Conservation (phyloP, 2,797 vertebrate species). For the Aldrovandia affinis region DNA sequence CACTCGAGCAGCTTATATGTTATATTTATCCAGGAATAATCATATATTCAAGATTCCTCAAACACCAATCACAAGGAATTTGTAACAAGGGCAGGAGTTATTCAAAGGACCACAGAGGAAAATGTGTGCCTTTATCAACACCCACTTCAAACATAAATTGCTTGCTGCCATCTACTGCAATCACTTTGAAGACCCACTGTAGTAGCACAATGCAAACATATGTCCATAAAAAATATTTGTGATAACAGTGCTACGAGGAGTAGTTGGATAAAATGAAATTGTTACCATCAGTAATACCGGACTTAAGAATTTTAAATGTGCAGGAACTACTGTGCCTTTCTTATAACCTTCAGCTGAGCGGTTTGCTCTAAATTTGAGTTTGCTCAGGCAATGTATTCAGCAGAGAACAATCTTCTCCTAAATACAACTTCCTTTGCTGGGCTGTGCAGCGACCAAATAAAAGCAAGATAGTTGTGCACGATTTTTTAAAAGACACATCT, state of each 20-base stretch:
- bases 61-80: slow-evolving; percentile 23
- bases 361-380: not conserved
- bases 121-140: not conserved
- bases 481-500: slow-evolving; percentile 37
- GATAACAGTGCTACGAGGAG: not conserved
- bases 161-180: not conserved
- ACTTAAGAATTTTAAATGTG: not conserved
- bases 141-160: not conserved
- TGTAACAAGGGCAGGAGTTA: not conserved
- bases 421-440: not conserved
- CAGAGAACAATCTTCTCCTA: slow-evolving; percentile 29
- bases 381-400: slow-evolving; percentile 38
- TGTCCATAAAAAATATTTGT: slow-evolving; percentile 1
- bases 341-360: not conserved
- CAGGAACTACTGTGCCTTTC: not conserved
- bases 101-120: not conserved
- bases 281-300: not conserved
- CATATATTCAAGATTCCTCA: slow-evolving; percentile 32
- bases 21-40: slow-evolving; percentile 30
- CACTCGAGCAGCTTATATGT: not conserved
- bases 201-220: not conserved
- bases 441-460: too few relatives aligned
- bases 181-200: not conserved
- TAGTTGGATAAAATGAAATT: not conserved
- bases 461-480: too few relatives aligned